Base-by-base conservation (phyloP, 2,888 invertebrate genomes). In the Trachelus troglodyta region DNA sequence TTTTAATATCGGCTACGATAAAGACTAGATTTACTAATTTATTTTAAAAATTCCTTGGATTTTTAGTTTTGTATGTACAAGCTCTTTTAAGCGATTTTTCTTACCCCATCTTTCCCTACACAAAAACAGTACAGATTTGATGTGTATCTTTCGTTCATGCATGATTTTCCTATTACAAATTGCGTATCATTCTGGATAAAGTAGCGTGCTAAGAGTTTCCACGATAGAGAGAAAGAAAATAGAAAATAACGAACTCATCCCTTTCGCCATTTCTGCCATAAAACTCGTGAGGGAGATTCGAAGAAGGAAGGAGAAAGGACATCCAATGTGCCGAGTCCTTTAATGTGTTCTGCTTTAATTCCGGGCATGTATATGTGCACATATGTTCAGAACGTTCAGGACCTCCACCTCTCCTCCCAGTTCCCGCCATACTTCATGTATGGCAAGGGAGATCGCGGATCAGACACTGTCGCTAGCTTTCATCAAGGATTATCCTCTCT, bases 401-500 rank as follows among this genome's bases (percentile, higher is more conserved):
- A 15, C 71, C 12, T 71, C 12, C 23, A 6, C 30, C 31, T 31
- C 71, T 23, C 71, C 6, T 11, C 12, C 4, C 31, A 31, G 33
- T 12, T 11, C 71, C 23, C 31, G 33, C 33, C 31, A 34, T 71
- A 34, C 71, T 71, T 34, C 71, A 56, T 71, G 71, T 31, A 30
- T 34, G 23, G 56, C 80, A 78, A 75, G 79, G 80, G 82, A 80
- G 81, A 83, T 81, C 83, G 81, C 78, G 84, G 83, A 84, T 83
- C 84, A 83, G 83, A 83, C 83, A 82, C 80, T 81, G 83, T 83
- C 83, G 83, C 81, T 79, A 83, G 83, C 83, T 83, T 83, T 83
- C 84, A 85, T 85, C 82, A 83, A 81, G 82, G 85, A 83, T 85
- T 85, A 85, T 82, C 83, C 81, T 82, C 79, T 80, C 82, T 79